Evolutionary conservation across 2,888 invertebrate species (phyloP).

Genomic region (Leptopilina syphax): DNA sequence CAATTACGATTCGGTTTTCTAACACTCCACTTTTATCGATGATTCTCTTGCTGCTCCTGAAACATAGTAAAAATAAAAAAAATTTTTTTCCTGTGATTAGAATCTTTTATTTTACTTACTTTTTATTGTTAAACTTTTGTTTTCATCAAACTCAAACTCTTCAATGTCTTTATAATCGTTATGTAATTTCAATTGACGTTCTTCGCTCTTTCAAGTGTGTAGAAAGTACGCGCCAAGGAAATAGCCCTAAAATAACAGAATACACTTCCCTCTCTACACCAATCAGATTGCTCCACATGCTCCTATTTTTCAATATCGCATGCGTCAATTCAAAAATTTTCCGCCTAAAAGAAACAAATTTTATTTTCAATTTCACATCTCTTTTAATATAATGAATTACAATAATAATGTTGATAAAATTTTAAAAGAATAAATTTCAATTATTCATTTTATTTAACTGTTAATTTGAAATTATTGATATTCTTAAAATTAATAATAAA

Average conservation of each 20-base stretch:
- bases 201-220: slow-evolving; percentile 70
- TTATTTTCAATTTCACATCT: not conserved
- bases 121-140: too few relatives aligned
- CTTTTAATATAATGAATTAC: not conserved
- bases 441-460: not conserved
- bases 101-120: too few relatives aligned
- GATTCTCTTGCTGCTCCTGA: too few relatives aligned
- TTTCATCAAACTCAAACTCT: not conserved
- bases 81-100: too few relatives aligned
- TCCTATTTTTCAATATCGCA: slow-evolving; percentile 58
- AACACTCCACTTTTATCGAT: too few relatives aligned
- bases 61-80: too few relatives aligned
- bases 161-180: slow-evolving; percentile 48
- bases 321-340: slow-evolving; percentile 22
- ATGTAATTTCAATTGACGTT: slow-evolving; percentile 64
- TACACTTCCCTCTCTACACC: slow-evolving; percentile 72
- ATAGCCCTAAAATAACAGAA: slow-evolving; percentile 74
- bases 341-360: not conserved
- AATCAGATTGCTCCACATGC: slow-evolving; percentile 79
- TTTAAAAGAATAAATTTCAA: not conserved
- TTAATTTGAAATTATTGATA: not conserved
- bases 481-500: not conserved
- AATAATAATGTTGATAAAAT: not conserved
- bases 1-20: too few relatives aligned
- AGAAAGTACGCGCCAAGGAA: slow-evolving; percentile 77